Evolutionary conservation across 2,888 invertebrate species (phyloP).

Genomic region (Anticlea derivata): DNA sequence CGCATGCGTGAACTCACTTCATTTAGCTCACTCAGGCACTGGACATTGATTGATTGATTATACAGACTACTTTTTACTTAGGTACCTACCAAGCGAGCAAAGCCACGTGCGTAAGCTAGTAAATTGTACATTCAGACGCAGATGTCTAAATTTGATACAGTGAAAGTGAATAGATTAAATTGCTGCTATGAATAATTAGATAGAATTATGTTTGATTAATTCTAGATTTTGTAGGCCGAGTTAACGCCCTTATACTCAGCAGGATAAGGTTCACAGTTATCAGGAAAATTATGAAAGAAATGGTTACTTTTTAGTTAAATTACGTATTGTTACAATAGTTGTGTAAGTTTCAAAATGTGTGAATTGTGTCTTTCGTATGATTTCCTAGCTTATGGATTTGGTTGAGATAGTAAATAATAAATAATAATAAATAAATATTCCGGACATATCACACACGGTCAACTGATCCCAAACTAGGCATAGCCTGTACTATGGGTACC

Average conservation of each 20-base stretch:
- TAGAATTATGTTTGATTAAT: too few relatives aligned
- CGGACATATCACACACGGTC: too few relatives aligned
- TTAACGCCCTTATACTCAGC: constrained; percentile 5
- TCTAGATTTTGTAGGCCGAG: not conserved
- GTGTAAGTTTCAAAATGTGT: not conserved
- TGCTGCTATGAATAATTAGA: constrained; percentile 19
- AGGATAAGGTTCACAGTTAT: not conserved
- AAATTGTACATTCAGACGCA: not conserved
- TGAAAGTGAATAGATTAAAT: constrained; percentile 23
- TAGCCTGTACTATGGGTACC: too few relatives aligned
- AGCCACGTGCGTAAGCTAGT: not conserved
- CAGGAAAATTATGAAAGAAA: not conserved
- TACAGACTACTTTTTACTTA: too few relatives aligned
- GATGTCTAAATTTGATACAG: constrained; percentile 16
- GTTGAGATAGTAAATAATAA: too few relatives aligned
- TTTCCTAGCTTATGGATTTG: too few relatives aligned
- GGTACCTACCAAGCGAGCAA: not conserved
- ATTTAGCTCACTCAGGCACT: too few relatives aligned
- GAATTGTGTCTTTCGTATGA: too few relatives aligned
- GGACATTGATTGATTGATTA: too few relatives aligned
- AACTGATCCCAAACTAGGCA: too few relatives aligned
- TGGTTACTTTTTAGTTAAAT: constrained; percentile 10
- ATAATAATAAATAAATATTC: too few relatives aligned
- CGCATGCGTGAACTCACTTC: too few relatives aligned
- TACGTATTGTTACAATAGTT: constrained; percentile 11